Evolutionary conservation across 37 sponge, comb jelly and placozoan species (phyloP).

Genomic region (Aplysina aerophoba): DNA sequence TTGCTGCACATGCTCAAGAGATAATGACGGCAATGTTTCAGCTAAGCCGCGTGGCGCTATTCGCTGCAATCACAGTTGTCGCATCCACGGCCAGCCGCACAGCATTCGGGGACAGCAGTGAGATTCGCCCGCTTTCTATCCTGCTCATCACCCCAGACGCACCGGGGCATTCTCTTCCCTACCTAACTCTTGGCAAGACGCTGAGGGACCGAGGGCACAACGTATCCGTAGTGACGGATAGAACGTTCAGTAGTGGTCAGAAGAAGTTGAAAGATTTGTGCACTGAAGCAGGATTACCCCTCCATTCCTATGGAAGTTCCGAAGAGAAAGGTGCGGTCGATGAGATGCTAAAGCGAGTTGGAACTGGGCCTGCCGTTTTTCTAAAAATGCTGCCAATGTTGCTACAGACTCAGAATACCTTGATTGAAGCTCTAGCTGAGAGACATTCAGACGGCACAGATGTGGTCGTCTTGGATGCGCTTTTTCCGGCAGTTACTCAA

Average conservation of each 20-base stretch:
- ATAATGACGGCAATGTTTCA: no score
- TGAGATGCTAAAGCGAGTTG: no score
- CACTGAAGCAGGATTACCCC: neutral
- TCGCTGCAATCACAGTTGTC: no score
- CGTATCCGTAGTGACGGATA: conserved; percentile 32
- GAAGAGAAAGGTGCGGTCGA: neutral
- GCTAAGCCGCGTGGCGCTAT: no score
- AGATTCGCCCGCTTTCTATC: conserved; percentile 19
- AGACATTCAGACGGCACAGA: neutral
- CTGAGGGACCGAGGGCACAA: conserved; percentile 61
- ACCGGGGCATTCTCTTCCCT: conserved; percentile 33
- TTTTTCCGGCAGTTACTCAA: neutral
- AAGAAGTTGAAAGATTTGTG: neutral
- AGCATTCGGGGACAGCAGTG: no score
- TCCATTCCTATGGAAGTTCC: neutral
- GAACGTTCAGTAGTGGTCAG: no score
- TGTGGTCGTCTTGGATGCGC: neutral
- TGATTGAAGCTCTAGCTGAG: neutral
- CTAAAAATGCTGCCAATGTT: neutral
- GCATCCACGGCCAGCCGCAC: no score
- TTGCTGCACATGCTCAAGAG: no score
- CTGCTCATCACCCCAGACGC: conserved; percentile 17
- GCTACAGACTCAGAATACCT: neutral
- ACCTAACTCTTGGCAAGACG: conserved; percentile 52
- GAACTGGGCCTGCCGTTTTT: no score